phyloP scores from a whole-genome alignment of 2,797 vertebrate species.

The Alauda arvensis region DNA sequence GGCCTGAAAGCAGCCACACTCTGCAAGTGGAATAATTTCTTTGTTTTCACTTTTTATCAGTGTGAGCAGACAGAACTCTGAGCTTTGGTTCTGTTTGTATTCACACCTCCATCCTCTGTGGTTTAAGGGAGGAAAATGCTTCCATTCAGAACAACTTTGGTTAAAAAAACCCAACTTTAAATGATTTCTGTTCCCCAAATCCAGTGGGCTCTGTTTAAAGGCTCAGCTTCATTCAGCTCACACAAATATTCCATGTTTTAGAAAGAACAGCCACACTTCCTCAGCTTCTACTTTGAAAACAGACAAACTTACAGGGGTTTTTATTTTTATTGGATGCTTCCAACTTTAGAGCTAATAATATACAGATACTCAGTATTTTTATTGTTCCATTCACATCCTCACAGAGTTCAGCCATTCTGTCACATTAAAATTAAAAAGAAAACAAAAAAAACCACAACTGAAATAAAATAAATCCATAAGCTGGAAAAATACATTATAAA shows the following conservation, averaged over 20 bases:
- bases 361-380: slow-evolving; percentile 49
- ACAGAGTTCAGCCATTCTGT: slow-evolving; percentile 46
- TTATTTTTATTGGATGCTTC: slow-evolving; percentile 53
- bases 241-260: background rate
- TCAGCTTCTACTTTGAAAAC: background rate
- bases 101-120: background rate
- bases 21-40: background rate
- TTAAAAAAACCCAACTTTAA: background rate
- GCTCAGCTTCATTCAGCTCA: background rate
- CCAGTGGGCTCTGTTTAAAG: background rate
- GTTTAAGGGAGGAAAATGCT: background rate
- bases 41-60: background rate
- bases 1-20: no score
- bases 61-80: background rate
- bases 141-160: background rate
- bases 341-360: slow-evolving; percentile 61
- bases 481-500: slow-evolving; percentile 59
- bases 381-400: slow-evolving; percentile 53
- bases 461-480: slow-evolving; percentile 47
- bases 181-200: background rate
- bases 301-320: background rate
- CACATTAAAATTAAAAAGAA: slow-evolving; percentile 14
- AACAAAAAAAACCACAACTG: slow-evolving; percentile 7
- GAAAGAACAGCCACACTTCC: background rate
- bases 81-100: background rate